These are phyloP conservation scores for Megamerina dolium DNA, from an alignment of 2,888 invertebrate species.

Conservation along the genomic window DNA sequence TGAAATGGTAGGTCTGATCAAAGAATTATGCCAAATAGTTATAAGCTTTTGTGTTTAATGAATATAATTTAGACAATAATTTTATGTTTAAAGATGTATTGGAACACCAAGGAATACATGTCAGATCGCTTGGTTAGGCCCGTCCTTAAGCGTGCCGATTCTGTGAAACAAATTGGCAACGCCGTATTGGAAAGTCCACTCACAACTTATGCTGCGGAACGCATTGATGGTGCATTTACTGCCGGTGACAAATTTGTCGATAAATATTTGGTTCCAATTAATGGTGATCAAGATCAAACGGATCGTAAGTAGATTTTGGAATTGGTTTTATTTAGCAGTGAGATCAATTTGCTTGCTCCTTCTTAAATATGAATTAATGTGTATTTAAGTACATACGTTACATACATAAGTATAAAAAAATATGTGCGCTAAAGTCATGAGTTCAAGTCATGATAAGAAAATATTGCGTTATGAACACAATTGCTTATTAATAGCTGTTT, in stretches of 20 bases:
- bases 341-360: too few relatives aligned
- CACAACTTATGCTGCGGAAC: constrained; percentile 65
- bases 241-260: constrained; percentile 78
- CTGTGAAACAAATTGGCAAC: constrained; percentile 71
- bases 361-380: background rate
- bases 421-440: too few relatives aligned
- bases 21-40: constrained; percentile 1
- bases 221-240: constrained; percentile 67
- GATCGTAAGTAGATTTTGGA: constrained; percentile 59
- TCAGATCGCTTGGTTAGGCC: constrained; percentile 59
- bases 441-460: too few relatives aligned
- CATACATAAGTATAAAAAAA: background rate
- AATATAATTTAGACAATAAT: constrained; percentile 28
- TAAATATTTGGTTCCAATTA: constrained; percentile 63
- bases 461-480: too few relatives aligned
- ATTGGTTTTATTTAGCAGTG: background rate
- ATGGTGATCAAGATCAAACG: constrained; percentile 57
- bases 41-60: constrained; percentile 2
- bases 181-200: constrained; percentile 65
- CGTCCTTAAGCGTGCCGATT: constrained; percentile 72
- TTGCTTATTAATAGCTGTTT: too few relatives aligned
- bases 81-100: constrained; percentile 61
- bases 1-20: constrained; percentile 61
- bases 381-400: background rate
- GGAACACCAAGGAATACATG: constrained; percentile 72